Evolutionary conservation across 1,140 invertebrate species (phyloP), one percentile per base, ranked within the genome.

Genomic region (Caerostris extrusa): DNA sequence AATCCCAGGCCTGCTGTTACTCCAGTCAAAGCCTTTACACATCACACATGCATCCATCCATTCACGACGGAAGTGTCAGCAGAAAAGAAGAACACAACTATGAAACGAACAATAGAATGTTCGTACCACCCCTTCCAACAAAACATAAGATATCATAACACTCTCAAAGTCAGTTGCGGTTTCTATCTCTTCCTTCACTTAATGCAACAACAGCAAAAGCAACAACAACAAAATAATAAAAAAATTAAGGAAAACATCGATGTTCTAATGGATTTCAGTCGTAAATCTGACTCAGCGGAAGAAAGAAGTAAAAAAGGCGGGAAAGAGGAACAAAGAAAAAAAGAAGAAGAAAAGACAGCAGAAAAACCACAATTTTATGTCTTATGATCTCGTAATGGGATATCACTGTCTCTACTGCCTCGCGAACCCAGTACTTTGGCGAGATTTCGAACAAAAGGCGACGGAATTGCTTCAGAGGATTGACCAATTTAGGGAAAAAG

Each of bases 201-300:
- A 77, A 77, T 53, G 71, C 34, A 34, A 34, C 71, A 77, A 12
- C 50, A 19, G 71, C 19, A 55, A 55, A 7, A 58, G 14, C 12
- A 83, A 83, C 17, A 7, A 71, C 8, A 2, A 71, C 34, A 71
- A 83, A 56, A 57, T 17, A 85, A 85, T 19, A 57, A 85, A 56
- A 85, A 56, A 57, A 85, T 58, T 85, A 85, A 55, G 82, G 82
- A 57, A 85, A 85, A 85, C 82, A 85, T 85, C 82, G 82, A 85
- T 57, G 82, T 85, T 85, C 82, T 85, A 85, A 85, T 85, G 82
- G 82, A 85, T 85, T 85, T 85, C 10, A 58, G 82, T 85, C 82
- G 82, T 85, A 85, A 85, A 85, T 85, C 82, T 85, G 82, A 34
- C 57, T 58, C 82, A 85, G 57, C 82, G 57, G 57, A 85, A 83